phyloP scores from a whole-genome alignment of 2,113 vertebrate species.

The Engystomops pustulosus region DNA sequence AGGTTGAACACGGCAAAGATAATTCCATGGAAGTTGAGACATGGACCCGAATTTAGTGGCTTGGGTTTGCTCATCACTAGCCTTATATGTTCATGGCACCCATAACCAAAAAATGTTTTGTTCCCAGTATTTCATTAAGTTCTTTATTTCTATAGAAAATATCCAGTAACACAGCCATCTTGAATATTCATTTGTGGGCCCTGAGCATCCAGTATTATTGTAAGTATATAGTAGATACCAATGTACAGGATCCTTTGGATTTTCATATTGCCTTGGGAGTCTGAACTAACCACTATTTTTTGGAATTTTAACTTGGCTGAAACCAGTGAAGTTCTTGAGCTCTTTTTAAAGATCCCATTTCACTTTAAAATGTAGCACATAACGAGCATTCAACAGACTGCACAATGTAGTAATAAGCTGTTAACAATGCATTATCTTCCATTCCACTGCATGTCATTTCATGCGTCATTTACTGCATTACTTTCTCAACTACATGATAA shows the following conservation, averaged over 20 bases:
- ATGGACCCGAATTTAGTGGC: too few species aligned
- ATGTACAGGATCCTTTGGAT: background rate
- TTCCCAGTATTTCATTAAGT: too few species aligned
- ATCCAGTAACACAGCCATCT: too few species aligned
- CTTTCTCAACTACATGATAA: constrained; percentile 28
- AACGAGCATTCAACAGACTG: constrained; percentile 23
- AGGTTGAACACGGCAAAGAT: too few species aligned
- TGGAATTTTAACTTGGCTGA: background rate
- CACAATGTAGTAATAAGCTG: constrained; percentile 38
- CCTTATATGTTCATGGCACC: too few species aligned
- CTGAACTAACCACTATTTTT: background rate
- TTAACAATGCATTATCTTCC: constrained; percentile 46
- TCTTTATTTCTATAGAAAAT: too few species aligned
- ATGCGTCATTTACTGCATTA: constrained; percentile 50
- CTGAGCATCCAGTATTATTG: too few species aligned
- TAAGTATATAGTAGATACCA: too few species aligned
- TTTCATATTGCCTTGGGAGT: background rate
- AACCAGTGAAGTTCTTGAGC: constrained; percentile 1
- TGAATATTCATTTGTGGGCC: too few species aligned
- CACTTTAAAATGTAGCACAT: constrained; percentile 35
- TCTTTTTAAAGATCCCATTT: constrained; percentile 29
- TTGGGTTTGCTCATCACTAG: too few species aligned
- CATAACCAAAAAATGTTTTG: too few species aligned
- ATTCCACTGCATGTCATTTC: constrained; percentile 46
- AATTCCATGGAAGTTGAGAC: too few species aligned